Percentiles rank a stretch among this genome's conserved stretches.
These are phyloP conservation scores for Idaea aversata DNA, from an alignment of 2,888 invertebrate species.

Conservation along the genomic window DNA sequence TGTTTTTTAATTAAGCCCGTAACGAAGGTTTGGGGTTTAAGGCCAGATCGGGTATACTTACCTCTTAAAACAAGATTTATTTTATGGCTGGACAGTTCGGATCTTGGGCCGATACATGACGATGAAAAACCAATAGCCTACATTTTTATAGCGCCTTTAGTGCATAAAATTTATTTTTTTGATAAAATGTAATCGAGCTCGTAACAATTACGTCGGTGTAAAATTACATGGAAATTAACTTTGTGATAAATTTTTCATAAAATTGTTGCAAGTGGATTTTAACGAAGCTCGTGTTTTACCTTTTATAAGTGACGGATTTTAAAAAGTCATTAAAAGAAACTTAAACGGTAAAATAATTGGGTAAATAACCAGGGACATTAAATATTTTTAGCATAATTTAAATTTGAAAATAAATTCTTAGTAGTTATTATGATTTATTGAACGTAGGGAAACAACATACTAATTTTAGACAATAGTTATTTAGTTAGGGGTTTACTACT, in stretches of 20 bases:
- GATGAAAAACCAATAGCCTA: slow-evolving; percentile 54
- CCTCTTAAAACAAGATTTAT: slow-evolving; percentile 76
- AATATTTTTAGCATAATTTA: no score
- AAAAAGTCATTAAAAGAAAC: neutral
- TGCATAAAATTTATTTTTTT: slow-evolving; percentile 59
- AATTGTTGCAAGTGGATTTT: slow-evolving; percentile 12
- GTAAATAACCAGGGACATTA: neutral
- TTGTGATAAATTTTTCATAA: slow-evolving; percentile 39
- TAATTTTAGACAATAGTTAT: no score
- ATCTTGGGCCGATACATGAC: slow-evolving; percentile 46
- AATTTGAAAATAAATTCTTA: no score
- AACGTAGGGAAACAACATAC: no score
- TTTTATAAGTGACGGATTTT: neutral
- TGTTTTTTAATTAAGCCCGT: slow-evolving; percentile 79
- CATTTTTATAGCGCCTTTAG: slow-evolving; percentile 57
- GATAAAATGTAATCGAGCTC: slow-evolving; percentile 50
- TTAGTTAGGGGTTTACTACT: no score
- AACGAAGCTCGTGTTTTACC: slow-evolving; percentile 3
- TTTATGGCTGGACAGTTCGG: slow-evolving; percentile 74
- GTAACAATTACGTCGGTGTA: slow-evolving; percentile 47
- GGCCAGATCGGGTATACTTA: slow-evolving; percentile 61
- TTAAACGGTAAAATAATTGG: neutral
- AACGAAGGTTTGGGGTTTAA: slow-evolving; percentile 69
- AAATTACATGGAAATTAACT: slow-evolving; percentile 51
- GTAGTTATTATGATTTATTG: no score